Evolutionary conservation across 2,888 invertebrate species (phyloP).

Genomic region (Lydus trimaculatus): DNA sequence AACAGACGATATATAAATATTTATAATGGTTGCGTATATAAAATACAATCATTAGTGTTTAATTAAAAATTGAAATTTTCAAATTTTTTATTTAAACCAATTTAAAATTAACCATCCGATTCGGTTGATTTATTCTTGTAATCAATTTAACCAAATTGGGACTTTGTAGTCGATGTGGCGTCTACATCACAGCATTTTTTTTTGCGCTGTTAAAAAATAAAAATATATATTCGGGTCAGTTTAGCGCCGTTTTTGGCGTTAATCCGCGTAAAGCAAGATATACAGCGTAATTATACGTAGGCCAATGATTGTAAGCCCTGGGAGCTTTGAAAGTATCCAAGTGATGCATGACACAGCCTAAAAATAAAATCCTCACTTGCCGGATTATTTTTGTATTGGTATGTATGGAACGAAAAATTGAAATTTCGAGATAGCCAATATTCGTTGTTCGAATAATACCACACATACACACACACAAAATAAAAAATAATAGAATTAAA

Average conservation of each 20-base stretch:
- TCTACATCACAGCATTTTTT: neutral
- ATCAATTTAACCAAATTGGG: neutral
- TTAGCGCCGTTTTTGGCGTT: constrained; percentile 46
- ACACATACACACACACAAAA: constrained; percentile 27
- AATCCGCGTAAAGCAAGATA: constrained; percentile 57
- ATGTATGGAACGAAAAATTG: neutral
- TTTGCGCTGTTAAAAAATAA: constrained; percentile 18
- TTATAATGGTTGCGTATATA: constrained; percentile 10
- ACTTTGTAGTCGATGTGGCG: too few species aligned
- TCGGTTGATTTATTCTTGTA: neutral
- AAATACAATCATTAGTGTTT: neutral
- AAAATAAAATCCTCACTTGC: constrained; percentile 50
- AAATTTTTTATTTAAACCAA: neutral
- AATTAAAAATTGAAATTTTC: neutral
- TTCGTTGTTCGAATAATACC: constrained; percentile 24
- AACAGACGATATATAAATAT: constrained; percentile 29
- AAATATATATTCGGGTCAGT: constrained; percentile 42
- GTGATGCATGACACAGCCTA: constrained; percentile 51
- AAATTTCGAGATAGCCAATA: constrained; percentile 13
- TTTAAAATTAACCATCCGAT: neutral
- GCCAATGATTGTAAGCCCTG: constrained; percentile 52
- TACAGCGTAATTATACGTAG: constrained; percentile 56
- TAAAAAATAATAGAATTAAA: constrained; percentile 44
- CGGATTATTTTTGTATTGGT: constrained; percentile 25
- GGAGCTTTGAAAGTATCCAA: constrained; percentile 47